Base-by-base conservation (phyloP, 2,888 invertebrate species). In the Amphiduros pacificus region DNA sequence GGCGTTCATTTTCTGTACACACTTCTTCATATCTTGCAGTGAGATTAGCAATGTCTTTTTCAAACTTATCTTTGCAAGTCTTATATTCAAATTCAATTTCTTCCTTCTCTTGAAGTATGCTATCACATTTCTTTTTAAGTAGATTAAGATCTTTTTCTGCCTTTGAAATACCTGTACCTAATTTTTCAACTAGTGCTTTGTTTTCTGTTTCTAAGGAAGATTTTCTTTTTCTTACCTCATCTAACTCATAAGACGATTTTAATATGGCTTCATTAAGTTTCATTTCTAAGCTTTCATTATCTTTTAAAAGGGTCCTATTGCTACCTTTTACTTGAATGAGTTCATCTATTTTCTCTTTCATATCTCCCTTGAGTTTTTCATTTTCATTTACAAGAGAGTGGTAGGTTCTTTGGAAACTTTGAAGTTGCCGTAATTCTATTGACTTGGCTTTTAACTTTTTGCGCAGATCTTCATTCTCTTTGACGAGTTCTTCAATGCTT, bases 51-150 rank as follows among this genome's bases (percentile, higher is more conserved):
- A 58, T 32, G 36, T 58, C 58, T 24, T 32, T 58, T 32, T 58
- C 58, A n/a, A 49, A 11, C 26, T 51, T 29, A 31, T 58, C 58
- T 6, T 28, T 29, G 11, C 11, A 29, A 24, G 17, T 58, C 28
- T 50, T 49, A 26, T 58, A 58, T 27, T 58, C 58, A 32, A 48
- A 44, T 41, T 58, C 58, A 51, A 58, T 49, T 17, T 49, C 36
- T n/a, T 36, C 51, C 36, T 58, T 58, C 24, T 58, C 29, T 17
- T 24, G 27, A 20, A 48, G 50, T 6, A 31, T 28, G 3, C 20
- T 5, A 17, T 32, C 36, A 29, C 17, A 50, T 17, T 58, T 58
- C 1, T 58, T 32, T 20, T 27, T 49, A 31, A 58, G 44, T n/a
- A 50, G 48, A 31, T 24, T 51, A 29, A 58, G 32, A 22, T 58